A percentile compares a stretch with the other conserved stretches of the same genome.
Evolutionary conservation across 1,140 invertebrate species (phyloP).

Genomic region (Brachionus koreanus): DNA sequence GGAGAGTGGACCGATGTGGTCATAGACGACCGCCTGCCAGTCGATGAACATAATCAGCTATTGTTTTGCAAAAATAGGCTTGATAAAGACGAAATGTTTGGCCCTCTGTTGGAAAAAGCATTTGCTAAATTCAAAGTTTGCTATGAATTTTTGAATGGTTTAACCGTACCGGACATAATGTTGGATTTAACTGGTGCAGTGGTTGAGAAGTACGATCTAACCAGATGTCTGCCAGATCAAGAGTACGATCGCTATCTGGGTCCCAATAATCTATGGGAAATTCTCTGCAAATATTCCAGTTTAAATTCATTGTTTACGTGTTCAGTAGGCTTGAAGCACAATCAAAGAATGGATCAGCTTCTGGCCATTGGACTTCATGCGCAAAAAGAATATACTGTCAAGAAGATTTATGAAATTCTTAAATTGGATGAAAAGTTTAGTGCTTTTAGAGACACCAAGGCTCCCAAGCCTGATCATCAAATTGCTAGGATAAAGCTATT

Average conservation of each 20-base stretch:
- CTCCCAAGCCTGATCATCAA: neutral
- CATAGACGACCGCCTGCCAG: neutral
- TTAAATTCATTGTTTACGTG: neutral
- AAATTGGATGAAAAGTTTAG: neutral
- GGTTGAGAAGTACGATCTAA: neutral
- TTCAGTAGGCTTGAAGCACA: neutral
- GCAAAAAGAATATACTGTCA: neutral
- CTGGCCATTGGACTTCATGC: neutral
- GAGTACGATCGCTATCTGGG: neutral
- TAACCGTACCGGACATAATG: neutral
- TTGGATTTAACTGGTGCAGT: neutral
- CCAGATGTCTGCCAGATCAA: neutral
- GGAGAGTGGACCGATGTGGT: neutral
- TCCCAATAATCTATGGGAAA: neutral
- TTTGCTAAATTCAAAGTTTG: neutral
- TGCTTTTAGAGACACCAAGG: neutral
- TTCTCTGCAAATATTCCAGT: neutral
- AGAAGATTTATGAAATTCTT: neutral
- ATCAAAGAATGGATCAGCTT: neutral
- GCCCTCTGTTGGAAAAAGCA: neutral
- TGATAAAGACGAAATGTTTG: constrained; percentile 63
- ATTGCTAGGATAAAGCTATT: neutral
- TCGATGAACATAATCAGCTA: constrained; percentile 51
- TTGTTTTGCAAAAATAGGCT: constrained; percentile 67
- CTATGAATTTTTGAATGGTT: neutral